Conservation (phyloP, 2,888 invertebrate species). For the Muschampia plurimacula region DNA sequence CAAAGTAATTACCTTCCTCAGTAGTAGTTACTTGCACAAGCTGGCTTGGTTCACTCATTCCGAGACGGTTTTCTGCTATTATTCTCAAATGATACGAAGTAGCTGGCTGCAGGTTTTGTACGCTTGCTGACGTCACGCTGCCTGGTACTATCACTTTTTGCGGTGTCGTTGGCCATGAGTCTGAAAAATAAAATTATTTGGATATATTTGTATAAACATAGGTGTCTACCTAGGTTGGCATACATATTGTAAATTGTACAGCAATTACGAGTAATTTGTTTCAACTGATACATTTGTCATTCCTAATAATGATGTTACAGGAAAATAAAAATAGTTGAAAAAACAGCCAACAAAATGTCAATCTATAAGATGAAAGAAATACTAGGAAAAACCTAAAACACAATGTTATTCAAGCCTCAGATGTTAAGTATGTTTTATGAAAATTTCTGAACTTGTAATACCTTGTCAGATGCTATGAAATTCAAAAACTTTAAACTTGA, state of each 20-base stretch:
- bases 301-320: no score
- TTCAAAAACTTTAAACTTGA: constrained; percentile 1
- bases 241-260: no score
- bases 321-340: background rate
- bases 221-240: no score
- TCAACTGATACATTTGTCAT: no score
- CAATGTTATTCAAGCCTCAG: background rate
- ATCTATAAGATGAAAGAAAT: background rate
- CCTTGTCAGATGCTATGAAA: background rate
- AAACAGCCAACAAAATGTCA: background rate
- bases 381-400: background rate
- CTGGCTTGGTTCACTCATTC: constrained; percentile 94
- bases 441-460: background rate
- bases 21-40: constrained; percentile 94
- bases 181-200: constrained; percentile 66
- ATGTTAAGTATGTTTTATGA: background rate
- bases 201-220: no score
- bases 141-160: constrained; percentile 93
- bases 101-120: constrained; percentile 93
- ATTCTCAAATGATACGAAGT: constrained; percentile 95
- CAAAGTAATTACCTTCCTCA: constrained; percentile 93
- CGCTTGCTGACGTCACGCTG: constrained; percentile 92
- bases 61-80: constrained; percentile 95
- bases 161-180: constrained; percentile 93
- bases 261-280: no score